phyloP scores from a whole-genome alignment of 2,113 vertebrate genomes.

The Chloebia gouldiae region DNA sequence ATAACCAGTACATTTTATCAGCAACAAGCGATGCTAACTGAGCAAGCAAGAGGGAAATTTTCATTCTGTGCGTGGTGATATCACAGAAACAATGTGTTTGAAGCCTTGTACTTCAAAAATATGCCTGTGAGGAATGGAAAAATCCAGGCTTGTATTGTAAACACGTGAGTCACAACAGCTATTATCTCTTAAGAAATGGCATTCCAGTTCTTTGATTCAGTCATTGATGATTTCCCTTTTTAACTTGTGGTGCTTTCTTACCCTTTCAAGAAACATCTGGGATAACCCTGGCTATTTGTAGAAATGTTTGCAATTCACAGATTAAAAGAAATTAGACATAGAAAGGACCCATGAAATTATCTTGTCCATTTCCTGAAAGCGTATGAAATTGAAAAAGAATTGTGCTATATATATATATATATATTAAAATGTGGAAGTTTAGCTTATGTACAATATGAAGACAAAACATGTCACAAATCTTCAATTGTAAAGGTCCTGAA shows the following conservation, averaged over 20 bases:
- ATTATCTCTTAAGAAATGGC: constrained; percentile 50
- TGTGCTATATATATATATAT: neutral
- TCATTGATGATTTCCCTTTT: constrained; percentile 56
- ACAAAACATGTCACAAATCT: neutral
- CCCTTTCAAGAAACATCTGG: constrained; percentile 25
- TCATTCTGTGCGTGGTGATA: constrained; percentile 37
- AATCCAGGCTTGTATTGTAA: constrained; percentile 18
- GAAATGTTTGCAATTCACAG: constrained; percentile 32
- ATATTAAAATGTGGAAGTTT: neutral
- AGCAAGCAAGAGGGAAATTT: constrained; percentile 38
- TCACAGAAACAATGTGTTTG: constrained; percentile 44
- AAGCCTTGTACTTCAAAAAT: constrained; percentile 53
- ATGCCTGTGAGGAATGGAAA: constrained; percentile 49
- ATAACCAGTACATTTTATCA: constrained; percentile 36
- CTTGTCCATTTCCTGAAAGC: neutral
- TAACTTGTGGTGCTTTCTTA: constrained; percentile 7
- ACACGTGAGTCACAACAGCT: constrained; percentile 46
- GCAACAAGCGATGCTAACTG: neutral
- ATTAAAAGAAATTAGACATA: constrained; percentile 43
- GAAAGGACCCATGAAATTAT: constrained; percentile 1
- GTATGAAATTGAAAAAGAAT: neutral
- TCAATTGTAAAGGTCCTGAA: neutral
- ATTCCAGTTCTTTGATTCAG: constrained; percentile 39
- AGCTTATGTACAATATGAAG: neutral
- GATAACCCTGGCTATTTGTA: constrained; percentile 26